Percentiles rank a stretch among this genome's conserved stretches.
These are phyloP conservation scores for Agonopterix alstromeriana DNA, from an alignment of 2,888 invertebrate species.

Conservation along the genomic window DNA sequence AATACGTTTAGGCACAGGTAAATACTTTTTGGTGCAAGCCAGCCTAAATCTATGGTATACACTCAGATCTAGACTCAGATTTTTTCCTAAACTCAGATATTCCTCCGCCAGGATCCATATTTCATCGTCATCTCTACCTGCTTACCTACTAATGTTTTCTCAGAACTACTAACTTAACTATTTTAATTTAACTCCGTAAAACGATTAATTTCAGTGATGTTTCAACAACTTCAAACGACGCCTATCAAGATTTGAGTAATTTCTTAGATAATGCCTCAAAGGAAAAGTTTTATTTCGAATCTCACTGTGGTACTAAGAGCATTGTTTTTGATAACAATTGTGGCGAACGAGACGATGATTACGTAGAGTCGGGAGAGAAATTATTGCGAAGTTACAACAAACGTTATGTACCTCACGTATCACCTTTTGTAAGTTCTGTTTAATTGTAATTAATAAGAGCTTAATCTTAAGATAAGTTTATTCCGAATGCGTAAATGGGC, in stretches of 20 bases:
- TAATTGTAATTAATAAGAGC: background rate
- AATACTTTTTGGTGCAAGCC: no score
- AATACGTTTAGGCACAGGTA: no score
- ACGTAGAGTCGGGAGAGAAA: slow-evolving; percentile 25
- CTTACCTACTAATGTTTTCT: no score
- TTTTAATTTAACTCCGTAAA: no score
- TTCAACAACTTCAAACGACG: slow-evolving; percentile 17
- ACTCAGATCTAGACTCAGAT: no score
- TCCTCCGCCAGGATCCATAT: no score
- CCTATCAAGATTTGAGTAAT: slow-evolving; percentile 23
- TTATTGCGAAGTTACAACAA: slow-evolving; percentile 31
- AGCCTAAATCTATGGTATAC: no score
- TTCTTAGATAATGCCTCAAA: slow-evolving; percentile 32
- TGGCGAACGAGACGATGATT: slow-evolving; percentile 20
- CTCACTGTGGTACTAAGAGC: slow-evolving; percentile 52
- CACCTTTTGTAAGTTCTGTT: slow-evolving; percentile 60
- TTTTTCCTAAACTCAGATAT: no score
- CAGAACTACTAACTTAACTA: no score
- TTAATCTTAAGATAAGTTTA: no score
- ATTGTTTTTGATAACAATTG: slow-evolving; percentile 35
- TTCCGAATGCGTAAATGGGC: no score
- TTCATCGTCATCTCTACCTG: no score
- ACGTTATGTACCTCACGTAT: slow-evolving; percentile 53
- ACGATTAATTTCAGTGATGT: slow-evolving; percentile 36
- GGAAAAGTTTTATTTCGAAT: slow-evolving; percentile 45